These are phyloP conservation scores for Ips typographus DNA, from an alignment of 1,140 invertebrate species.

Conservation along the genomic window DNA sequence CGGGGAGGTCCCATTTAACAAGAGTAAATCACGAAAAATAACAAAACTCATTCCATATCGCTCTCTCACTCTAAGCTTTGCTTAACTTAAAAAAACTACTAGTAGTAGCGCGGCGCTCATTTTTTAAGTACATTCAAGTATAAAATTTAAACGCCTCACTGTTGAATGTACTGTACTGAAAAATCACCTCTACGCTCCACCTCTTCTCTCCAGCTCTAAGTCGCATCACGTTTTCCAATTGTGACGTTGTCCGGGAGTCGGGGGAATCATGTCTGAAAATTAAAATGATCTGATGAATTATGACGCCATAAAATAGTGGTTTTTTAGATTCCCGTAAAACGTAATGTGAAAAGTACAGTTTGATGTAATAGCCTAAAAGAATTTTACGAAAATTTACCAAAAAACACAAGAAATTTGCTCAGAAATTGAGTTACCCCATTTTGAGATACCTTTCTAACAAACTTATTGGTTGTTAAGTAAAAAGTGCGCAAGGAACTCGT, in stretches of 20 bases:
- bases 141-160: not conserved
- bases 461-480: too few species aligned
- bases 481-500: too few species aligned
- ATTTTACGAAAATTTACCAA: too few species aligned
- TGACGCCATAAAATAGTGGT: too few species aligned
- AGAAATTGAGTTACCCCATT: too few species aligned
- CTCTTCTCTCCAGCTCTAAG: conserved; percentile 15
- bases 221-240: conserved; percentile 54
- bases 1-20: too few species aligned
- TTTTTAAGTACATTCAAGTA: not conserved
- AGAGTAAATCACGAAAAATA: not conserved
- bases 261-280: conserved; percentile 84
- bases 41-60: not conserved
- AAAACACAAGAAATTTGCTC: too few species aligned
- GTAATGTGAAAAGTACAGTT: too few species aligned
- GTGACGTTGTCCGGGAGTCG: conserved; percentile 51
- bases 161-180: not conserved
- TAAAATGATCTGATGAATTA: not conserved
- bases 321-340: too few species aligned
- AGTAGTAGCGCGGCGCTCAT: not conserved
- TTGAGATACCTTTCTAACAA: too few species aligned
- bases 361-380: too few species aligned
- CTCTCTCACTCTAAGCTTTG: not conserved
- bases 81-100: not conserved
- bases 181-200: not conserved